These are phyloP conservation scores for Drosophila grimshawi DNA, from an alignment of 1,140 invertebrate species.

Conservation along the genomic window DNA sequence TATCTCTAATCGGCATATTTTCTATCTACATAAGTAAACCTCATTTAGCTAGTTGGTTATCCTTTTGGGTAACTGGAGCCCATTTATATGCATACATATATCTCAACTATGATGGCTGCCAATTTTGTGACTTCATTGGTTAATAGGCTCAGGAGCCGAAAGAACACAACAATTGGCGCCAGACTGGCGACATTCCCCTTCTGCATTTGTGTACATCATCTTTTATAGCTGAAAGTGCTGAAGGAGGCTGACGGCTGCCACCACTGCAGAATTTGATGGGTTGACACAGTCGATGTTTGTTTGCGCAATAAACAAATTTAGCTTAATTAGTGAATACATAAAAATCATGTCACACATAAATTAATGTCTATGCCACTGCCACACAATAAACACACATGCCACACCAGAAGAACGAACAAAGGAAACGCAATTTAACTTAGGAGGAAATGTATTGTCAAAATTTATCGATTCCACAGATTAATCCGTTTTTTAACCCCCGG, in stretches of 20 bases:
- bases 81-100: constrained; percentile 26
- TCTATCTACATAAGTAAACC: background rate
- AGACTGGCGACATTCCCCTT: constrained; percentile 44
- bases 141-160: constrained; percentile 42
- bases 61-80: constrained; percentile 25
- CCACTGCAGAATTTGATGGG: constrained; percentile 2
- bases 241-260: background rate
- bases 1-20: background rate
- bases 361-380: constrained; percentile 21
- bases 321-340: constrained; percentile 28
- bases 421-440: background rate
- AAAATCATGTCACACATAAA: constrained; percentile 38
- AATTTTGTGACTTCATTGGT: constrained; percentile 74
- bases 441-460: background rate
- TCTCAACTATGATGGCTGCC: constrained; percentile 44
- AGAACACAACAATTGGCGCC: constrained; percentile 17
- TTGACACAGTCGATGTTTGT: constrained; percentile 16
- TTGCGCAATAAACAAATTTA: constrained; percentile 12
- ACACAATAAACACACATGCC: background rate
- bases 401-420: background rate
- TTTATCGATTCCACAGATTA: background rate
- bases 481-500: background rate
- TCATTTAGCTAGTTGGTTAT: constrained; percentile 32
- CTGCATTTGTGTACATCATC: constrained; percentile 19
- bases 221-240: background rate